Conservation (phyloP, 2,888 invertebrate species). For the Sceliomorpha sp. region DNA sequence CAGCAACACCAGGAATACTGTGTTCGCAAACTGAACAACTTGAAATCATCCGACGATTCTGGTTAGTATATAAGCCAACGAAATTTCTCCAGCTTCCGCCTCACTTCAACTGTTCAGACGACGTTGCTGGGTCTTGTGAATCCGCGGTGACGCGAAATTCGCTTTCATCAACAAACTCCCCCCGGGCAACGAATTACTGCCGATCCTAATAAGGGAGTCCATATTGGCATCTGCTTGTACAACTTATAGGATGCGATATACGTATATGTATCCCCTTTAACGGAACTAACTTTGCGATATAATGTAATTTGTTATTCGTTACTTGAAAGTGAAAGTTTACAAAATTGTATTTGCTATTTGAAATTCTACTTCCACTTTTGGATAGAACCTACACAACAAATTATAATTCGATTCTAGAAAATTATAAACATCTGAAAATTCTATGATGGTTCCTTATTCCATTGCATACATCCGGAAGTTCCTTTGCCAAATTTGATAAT, state of each 20-base stretch:
- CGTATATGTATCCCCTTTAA: slow-evolving; percentile 21
- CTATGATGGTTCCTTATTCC: too few species aligned
- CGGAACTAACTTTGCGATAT: slow-evolving; percentile 40
- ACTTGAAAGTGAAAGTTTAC: too few species aligned
- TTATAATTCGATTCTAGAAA: too few species aligned
- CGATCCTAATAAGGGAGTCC: slow-evolving; percentile 68
- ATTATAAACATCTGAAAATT: too few species aligned
- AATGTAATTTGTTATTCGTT: too few species aligned
- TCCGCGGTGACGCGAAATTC: slow-evolving; percentile 39
- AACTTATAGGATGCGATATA: slow-evolving; percentile 27
- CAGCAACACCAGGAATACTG: slow-evolving; percentile 17
- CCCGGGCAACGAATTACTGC: slow-evolving; percentile 70
- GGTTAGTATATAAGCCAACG: slow-evolving; percentile 26
- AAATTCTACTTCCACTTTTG: slow-evolving; percentile 30
- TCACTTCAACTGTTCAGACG: slow-evolving; percentile 12
- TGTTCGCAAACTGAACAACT: slow-evolving; percentile 36
- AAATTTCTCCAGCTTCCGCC: slow-evolving; percentile 18
- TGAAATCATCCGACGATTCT: slow-evolving; percentile 19
- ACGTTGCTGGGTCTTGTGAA: slow-evolving; percentile 26
- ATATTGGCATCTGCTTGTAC: slow-evolving; percentile 28
- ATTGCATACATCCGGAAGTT: too few species aligned
- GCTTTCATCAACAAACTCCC: slow-evolving; percentile 51
- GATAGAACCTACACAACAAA: too few species aligned
- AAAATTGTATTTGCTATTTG: too few species aligned
- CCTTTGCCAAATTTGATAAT: too few species aligned